Base-by-base conservation (phyloP, 2,113 vertebrate genomes). In the Hemiscyllium ocellatum region DNA sequence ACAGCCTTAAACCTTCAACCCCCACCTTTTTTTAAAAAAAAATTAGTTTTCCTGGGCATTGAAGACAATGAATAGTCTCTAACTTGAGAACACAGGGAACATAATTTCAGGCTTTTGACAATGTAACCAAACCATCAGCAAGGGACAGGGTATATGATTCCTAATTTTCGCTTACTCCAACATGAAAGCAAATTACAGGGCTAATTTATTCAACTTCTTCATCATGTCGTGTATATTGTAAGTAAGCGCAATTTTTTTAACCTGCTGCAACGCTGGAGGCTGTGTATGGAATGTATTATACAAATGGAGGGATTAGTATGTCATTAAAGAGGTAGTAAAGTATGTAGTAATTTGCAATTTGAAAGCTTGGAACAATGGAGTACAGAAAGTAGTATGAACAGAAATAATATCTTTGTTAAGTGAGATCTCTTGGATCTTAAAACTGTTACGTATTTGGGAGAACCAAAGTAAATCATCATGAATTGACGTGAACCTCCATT, bases 291-390 rank as follows among this genome's bases (percentile, higher is more conserved):
- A 93, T 93, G 33, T 61, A 93, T 93, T 93, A 93, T 66, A 93
- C 80, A 83, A 83, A 83, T 93, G 89, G 61, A 93, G 61, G n/a
- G 89, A 93, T 93, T 93, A 93, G 89, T 66, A 8, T 66, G 89
- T 93, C 89, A 66, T 93, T 93, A 93, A 66, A 93, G 56, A 66
- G 89, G 61, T 33, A 66, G 89, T 37, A 93, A 93, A 93, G 13
- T 93, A 66, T 93, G 89, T 22, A 93, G 89, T 65, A 66, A 93
- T 93, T 93, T 93, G n/a, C 89, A 93, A 93, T 37, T 66, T 93
- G 89, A 93, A 93, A 66, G 33, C n/a, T 66, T 93, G 61, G 61
- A 37, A 65, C 65, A n/a, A 66, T 17, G 3, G 56, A 66, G 61
- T 6, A 66, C 37, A 22, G 61, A 93, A 93, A 20, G 4, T 20